A percentile compares a stretch with the other conserved stretches of the same genome.
These are phyloP conservation scores for Poeciliopsis infans DNA, from an alignment of 2,797 vertebrate genomes.

Conservation along the genomic window DNA sequence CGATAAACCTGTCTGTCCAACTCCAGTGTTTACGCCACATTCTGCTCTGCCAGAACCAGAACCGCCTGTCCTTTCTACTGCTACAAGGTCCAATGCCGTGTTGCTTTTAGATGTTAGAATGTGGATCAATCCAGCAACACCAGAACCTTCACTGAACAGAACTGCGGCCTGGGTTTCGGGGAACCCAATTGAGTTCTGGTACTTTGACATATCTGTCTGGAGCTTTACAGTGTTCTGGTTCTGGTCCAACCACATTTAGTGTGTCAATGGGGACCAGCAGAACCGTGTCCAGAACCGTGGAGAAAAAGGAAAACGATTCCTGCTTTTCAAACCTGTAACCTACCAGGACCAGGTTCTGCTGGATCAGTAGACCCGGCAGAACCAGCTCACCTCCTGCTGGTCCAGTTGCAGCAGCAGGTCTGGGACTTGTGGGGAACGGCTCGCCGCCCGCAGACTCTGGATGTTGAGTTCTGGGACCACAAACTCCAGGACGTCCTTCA, in stretches of 20 bases:
- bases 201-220: not conserved
- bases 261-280: not conserved
- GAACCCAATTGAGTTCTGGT: not conserved
- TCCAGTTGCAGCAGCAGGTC: slow-evolving; percentile 25
- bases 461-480: slow-evolving; percentile 15
- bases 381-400: slow-evolving; percentile 22
- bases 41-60: not conserved
- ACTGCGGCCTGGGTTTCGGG: not conserved
- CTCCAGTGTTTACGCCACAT: not conserved
- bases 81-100: no score
- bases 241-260: not conserved
- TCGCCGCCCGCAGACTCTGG: slow-evolving; percentile 10
- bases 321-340: not conserved
- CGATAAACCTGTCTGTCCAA: not conserved
- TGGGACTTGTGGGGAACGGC: slow-evolving; percentile 10
- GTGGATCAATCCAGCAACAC: no score
- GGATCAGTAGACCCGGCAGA: not conserved
- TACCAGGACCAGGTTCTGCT: not conserved
- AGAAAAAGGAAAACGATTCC: not conserved
- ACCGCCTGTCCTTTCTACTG: not conserved
- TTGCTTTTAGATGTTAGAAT: no score
- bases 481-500: slow-evolving; percentile 24
- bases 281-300: not conserved
- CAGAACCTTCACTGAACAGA: not conserved
- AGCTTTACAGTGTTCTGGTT: not conserved